A percentile compares a stretch with the other conserved stretches of the same genome.
These are phyloP conservation scores for Bufo bufo DNA, from an alignment of 2,113 vertebrate genomes.

Conservation along the genomic window DNA sequence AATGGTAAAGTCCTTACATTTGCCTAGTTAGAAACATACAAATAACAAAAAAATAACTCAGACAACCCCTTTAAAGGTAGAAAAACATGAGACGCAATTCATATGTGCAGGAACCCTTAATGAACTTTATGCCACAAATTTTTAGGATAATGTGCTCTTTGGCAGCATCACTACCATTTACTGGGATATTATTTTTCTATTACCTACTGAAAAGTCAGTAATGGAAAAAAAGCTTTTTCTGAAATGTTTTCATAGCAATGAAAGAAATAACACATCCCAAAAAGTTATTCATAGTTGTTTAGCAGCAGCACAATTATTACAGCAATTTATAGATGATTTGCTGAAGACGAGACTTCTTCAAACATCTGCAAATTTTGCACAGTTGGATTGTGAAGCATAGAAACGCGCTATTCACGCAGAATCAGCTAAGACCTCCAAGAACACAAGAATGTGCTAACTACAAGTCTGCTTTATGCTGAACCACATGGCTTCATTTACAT, in stretches of 20 bases:
- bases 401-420: not conserved
- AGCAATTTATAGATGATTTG: slow-evolving; percentile 17
- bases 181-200: not conserved
- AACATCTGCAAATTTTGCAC: slow-evolving; percentile 21
- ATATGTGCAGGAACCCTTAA: no score
- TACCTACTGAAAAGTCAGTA: not conserved
- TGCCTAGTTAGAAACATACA: no score
- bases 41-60: no score
- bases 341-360: slow-evolving; percentile 9
- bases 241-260: not conserved
- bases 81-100: no score
- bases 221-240: not conserved
- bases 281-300: slow-evolving; percentile 13
- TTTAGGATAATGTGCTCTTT: not conserved
- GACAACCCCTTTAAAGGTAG: no score
- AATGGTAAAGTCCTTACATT: no score
- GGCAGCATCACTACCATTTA: not conserved
- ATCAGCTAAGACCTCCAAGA: slow-evolving; percentile 27
- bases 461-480: not conserved
- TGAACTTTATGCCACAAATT: not conserved
- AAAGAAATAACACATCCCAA: not conserved
- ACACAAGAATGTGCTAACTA: slow-evolving; percentile 4
- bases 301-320: not conserved
- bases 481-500: slow-evolving; percentile 9
- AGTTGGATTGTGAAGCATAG: not conserved